Evolutionary conservation across 2,113 vertebrate species (phyloP), one percentile per base, ranked within the genome.

Genomic region (Donacobius atricapilla): DNA sequence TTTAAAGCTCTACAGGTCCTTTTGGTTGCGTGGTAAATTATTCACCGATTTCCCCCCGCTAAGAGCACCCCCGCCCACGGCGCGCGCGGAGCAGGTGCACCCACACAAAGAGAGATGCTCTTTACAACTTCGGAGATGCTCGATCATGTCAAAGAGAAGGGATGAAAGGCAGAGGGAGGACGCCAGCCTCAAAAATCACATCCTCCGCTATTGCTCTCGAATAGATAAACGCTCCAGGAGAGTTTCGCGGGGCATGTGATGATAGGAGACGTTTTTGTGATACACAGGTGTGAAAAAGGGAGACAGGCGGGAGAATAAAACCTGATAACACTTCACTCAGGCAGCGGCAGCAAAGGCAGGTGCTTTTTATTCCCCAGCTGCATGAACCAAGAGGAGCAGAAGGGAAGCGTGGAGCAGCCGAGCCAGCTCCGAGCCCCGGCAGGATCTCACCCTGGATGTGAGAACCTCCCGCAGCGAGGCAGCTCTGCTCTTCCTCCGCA

Each of bases 1-100:
- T 97, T 97, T 51, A 98, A 93, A 94, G 76, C 91, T 70, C 79
- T 44, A 57, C 2, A 79, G 93, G 92, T 53, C 96, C 95, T 97
- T 96, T 96, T 66, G 96, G 93, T 93, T 64, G 83, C 23, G 28
- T 45, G 90, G 96, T 98, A 87, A 98, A 98, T 98, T 97, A 98
- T 97, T 98, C 95, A 97, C 95, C 69, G 82, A 79, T 94, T 93
- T 92, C 94, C 87, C 92, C 87, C 83, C 20, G 92, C 80, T 42
- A 72, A 39, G 83, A 10, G 39, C 75, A 37, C 45, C 90, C 48
- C 70, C 83, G 30, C 81, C 80, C 54, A 37, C 27, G 11, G 72
- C 64, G 37, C 44, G 11, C 58, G 3, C 20, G 40, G 73, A 93
- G 87, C 94, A 90, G 95, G 87, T 90, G 96, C 85, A 48, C 82